These are phyloP conservation scores for Calephelis nemesis DNA, from an alignment of 1,140 invertebrate genomes.

Conservation along the genomic window DNA sequence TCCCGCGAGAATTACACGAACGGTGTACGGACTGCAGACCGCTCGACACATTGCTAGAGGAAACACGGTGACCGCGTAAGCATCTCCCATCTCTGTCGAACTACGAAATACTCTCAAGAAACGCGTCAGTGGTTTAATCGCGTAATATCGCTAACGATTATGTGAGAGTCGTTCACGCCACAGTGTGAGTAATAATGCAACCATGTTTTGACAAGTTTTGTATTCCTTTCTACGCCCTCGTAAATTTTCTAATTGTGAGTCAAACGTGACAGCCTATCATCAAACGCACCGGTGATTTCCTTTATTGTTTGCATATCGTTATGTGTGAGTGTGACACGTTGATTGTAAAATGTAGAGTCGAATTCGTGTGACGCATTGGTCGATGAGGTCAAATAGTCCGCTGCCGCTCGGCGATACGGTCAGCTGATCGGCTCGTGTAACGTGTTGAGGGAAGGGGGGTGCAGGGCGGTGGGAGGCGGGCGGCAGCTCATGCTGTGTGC, in stretches of 20 bases:
- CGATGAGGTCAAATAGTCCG: constrained; percentile 35
- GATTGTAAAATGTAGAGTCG: not conserved
- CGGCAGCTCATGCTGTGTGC: constrained; percentile 41
- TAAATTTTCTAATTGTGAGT: not conserved
- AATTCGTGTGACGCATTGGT: constrained; percentile 48
- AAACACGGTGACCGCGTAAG: not conserved
- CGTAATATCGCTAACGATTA: not conserved
- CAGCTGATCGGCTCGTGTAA: constrained; percentile 66
- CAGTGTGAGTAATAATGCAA: not conserved
- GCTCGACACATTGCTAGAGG: not conserved
- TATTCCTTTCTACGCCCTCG: not conserved
- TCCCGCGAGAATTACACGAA: constrained; percentile 4
- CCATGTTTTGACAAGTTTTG: not conserved
- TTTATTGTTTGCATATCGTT: constrained; percentile 27
- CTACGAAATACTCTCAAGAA: constrained; percentile 2
- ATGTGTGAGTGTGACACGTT: constrained; percentile 42
- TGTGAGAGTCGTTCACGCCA: not conserved
- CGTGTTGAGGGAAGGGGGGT: constrained; percentile 40
- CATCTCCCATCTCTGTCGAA: constrained; percentile 1
- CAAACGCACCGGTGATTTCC: constrained; percentile 21
- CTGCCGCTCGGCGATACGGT: constrained; percentile 40
- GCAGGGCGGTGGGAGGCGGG: constrained; percentile 23
- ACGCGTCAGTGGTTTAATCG: not conserved
- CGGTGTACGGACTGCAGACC: constrained; percentile 4
- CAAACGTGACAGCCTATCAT: not conserved